phyloP scores from a whole-genome alignment of 2,797 vertebrate species.

The Rhynchotus rufescens region DNA sequence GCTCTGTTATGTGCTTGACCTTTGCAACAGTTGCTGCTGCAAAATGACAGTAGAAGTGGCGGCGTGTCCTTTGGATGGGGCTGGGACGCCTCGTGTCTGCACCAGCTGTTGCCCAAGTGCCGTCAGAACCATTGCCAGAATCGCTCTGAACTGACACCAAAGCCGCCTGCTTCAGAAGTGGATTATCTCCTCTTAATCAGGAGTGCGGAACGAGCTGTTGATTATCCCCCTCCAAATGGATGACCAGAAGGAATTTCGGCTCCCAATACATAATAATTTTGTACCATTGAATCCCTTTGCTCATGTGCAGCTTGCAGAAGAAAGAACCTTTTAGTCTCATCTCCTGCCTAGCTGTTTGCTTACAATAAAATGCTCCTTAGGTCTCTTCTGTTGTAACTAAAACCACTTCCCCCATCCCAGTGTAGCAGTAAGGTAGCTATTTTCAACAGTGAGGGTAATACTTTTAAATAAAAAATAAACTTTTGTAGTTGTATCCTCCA shows the following conservation, averaged over 20 bases:
- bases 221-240: constrained; percentile 2
- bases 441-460: neutral
- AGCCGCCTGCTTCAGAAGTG: neutral
- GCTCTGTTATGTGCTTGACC: constrained; percentile 19
- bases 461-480: neutral
- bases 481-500: neutral
- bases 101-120: constrained; percentile 30
- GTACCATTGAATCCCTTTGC: neutral
- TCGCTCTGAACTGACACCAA: constrained; percentile 60
- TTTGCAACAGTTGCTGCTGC: constrained; percentile 43
- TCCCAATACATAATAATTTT: neutral
- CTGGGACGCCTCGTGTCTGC: neutral
- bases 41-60: neutral
- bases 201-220: constrained; percentile 24
- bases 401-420: neutral
- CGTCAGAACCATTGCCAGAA: constrained; percentile 50
- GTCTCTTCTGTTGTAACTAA: neutral
- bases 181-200: constrained; percentile 59
- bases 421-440: neutral
- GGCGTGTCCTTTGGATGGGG: neutral
- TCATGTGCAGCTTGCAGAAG: neutral
- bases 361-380: neutral
- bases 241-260: neutral
- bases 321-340: neutral
- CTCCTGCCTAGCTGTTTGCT: constrained; percentile 22